Conservation (phyloP, 1,140 invertebrate species). For the Cydia amplana region DNA sequence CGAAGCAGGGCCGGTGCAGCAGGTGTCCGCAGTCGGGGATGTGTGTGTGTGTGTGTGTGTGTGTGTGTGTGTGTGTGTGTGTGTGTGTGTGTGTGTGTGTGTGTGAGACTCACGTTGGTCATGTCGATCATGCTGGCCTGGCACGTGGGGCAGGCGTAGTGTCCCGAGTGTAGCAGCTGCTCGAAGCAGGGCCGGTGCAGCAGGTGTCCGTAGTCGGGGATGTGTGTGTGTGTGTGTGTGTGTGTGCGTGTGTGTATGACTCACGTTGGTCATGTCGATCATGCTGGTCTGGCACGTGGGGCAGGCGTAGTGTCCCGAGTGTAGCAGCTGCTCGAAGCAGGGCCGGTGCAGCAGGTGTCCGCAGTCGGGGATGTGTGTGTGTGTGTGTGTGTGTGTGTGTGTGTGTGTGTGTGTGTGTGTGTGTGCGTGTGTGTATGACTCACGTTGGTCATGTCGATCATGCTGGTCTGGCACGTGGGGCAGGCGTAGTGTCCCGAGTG, state of each 20-base stretch:
- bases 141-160: too few species aligned
- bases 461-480: too few species aligned
- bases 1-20: too few species aligned
- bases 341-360: constrained; percentile 90
- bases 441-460: too few species aligned
- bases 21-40: too few species aligned
- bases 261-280: constrained; percentile 87
- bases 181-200: too few species aligned
- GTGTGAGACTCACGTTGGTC: too few species aligned
- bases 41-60: constrained; percentile 90
- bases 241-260: constrained; percentile 33
- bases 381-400: constrained; percentile 92
- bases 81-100: too few species aligned
- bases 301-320: constrained; percentile 90
- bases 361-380: constrained; percentile 92
- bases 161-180: too few species aligned
- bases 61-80: constrained; percentile 87
- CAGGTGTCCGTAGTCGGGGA: background rate
- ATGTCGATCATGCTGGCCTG: too few species aligned
- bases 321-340: constrained; percentile 89
- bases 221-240: background rate
- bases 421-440: too few species aligned
- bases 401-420: constrained; percentile 49
- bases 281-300: constrained; percentile 92
- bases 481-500: too few species aligned